Base-by-base conservation (phyloP, 1,140 invertebrate genomes). In the Diuraphis noxia region DNA sequence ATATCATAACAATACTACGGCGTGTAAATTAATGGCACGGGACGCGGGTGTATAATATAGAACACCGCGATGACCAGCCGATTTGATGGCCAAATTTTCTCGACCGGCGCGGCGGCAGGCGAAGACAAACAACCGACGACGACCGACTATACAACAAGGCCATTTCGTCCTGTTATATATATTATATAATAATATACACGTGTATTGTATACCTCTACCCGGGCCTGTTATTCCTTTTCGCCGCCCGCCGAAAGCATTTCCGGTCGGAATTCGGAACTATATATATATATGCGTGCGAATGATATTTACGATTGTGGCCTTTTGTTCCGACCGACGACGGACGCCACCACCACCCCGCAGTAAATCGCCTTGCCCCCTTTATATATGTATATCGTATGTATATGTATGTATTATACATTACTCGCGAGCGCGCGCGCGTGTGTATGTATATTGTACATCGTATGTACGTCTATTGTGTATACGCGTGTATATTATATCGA, bases 251-350 rank as follows among this genome's bases (percentile, higher is more conserved):
- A 49, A 46, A 49, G 34, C 85, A 34, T 49, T 52, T 52, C 46
- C 85, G 43, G 85, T 86, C 34, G 43, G 85, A 86, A 86, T 86
- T 86, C 36, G 25, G 34, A 38, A 86, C 84, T 36, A 49, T 43
- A 81, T 72, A 72, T 72, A 72, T 23, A 46, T 46, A 46, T 46
- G 19, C 13, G 25, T 7, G 56, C 8, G n/a, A 49, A 49, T 49
- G 85, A 86, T 52, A 86, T 86, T 86, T 86, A 86, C 85, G 85
- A 86, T 86, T 86, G 21, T 36, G 46, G 85, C 46, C 85, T 86
- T 86, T 86, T 86, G 84, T 86, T 86, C 84, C n/a, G 43, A 86
- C 41, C 19, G 43, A 46, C 84, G 84, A 49, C 84, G 43, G n/a
- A 49, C 41, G 81, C 23, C 19, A 38, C 81, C 41, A 4, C 9